Evolutionary conservation across 2,113 vertebrate species (phyloP).

Genomic region (Sterrhoptilus dennistouni): DNA sequence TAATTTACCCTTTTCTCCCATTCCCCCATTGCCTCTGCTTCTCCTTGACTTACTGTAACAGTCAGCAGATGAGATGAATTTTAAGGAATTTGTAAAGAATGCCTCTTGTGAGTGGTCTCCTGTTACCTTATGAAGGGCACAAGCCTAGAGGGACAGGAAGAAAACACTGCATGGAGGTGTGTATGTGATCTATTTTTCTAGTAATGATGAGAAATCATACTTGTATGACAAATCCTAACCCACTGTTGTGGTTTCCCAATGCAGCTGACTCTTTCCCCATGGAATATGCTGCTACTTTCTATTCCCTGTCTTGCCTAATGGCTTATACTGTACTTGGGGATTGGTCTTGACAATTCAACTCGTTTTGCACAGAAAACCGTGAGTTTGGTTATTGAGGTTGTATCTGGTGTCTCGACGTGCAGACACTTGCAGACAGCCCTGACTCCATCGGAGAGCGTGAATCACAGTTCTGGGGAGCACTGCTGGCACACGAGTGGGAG

Average conservation of each 20-base stretch:
- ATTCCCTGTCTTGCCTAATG: constrained; percentile 21
- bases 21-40: background rate
- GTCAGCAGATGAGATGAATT: background rate
- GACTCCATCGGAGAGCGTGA: background rate
- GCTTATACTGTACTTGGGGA: constrained; percentile 56
- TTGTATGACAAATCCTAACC: constrained; percentile 33
- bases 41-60: background rate
- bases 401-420: background rate
- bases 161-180: background rate
- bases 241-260: background rate
- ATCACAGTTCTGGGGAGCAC: background rate
- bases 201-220: constrained; percentile 7
- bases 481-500: background rate
- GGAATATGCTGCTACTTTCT: constrained; percentile 64
- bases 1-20: background rate
- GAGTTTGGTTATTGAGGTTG: background rate
- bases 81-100: constrained; percentile 5
- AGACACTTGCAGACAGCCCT: background rate
- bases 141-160: constrained; percentile 51
- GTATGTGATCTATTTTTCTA: constrained; percentile 53
- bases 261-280: constrained; percentile 42
- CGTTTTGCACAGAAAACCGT: background rate
- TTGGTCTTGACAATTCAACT: constrained; percentile 46
- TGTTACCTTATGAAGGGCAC: constrained; percentile 64
- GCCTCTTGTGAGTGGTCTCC: background rate